Conservation (phyloP, 2,797 vertebrate genomes). For the Clamator glandarius region DNA sequence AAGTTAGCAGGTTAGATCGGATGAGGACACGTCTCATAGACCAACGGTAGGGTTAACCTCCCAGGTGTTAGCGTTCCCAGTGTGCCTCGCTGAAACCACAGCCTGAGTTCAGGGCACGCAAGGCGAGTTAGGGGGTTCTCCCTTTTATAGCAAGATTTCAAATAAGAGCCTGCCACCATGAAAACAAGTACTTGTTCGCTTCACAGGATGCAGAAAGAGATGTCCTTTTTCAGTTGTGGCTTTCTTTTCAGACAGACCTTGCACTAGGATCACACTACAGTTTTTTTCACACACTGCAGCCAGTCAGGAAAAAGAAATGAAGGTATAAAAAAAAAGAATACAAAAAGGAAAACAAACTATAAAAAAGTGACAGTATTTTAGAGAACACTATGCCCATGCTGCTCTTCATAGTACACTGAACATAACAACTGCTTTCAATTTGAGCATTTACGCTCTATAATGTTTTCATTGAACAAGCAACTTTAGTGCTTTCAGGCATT, state of each 20-base stretch:
- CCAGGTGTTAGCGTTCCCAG: neutral
- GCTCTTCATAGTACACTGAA: neutral
- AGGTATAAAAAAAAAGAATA: neutral
- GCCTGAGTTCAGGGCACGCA: fast-evolving
- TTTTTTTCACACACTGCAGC: neutral
- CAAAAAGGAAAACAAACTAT: neutral
- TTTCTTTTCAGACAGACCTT: neutral
- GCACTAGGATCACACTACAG: neutral
- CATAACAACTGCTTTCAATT: neutral
- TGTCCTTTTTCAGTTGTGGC: neutral
- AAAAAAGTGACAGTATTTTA: neutral
- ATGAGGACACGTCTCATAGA: fast-evolving
- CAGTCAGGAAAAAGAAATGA: neutral
- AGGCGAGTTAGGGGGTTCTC: neutral
- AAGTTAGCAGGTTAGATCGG: neutral
- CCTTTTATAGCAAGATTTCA: neutral
- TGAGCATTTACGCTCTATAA: neutral
- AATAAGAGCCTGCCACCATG: neutral
- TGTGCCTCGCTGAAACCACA: neutral
- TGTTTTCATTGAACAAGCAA: neutral
- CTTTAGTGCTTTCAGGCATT: neutral
- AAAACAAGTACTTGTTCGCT: neutral
- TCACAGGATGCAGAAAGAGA: neutral
- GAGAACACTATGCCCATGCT: neutral
- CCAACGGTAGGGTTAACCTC: neutral